phyloP scores from a whole-genome alignment of 2,888 invertebrate species.

The Acrocyrtus sp. region DNA sequence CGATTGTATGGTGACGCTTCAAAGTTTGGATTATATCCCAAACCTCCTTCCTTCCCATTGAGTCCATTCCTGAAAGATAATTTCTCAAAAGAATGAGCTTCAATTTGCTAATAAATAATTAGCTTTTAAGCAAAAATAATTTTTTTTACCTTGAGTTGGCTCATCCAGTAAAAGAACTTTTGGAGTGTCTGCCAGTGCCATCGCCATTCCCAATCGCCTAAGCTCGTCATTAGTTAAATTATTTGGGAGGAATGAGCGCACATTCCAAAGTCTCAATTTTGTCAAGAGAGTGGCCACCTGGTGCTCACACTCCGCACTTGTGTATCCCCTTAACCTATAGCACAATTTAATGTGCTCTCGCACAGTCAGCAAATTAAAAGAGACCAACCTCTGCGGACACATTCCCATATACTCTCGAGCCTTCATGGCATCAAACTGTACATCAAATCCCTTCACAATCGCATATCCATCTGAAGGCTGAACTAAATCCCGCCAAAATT shows the following conservation, averaged over 20 bases:
- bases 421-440: constrained; percentile 28
- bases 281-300: constrained; percentile 36
- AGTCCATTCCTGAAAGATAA: constrained; percentile 33
- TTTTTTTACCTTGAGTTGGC: constrained; percentile 30
- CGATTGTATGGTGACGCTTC: constrained; percentile 50
- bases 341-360: constrained; percentile 54
- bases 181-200: constrained; percentile 55
- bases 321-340: constrained; percentile 53
- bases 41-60: constrained; percentile 51
- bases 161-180: constrained; percentile 57
- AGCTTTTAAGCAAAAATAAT: neutral
- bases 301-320: constrained; percentile 21
- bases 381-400: constrained; percentile 53
- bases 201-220: constrained; percentile 52
- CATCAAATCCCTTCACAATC: constrained; percentile 45
- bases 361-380: constrained; percentile 57
- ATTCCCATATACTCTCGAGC: constrained; percentile 49
- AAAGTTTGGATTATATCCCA: constrained; percentile 54
- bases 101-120: neutral
- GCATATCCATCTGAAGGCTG: constrained; percentile 53
- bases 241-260: constrained; percentile 26
- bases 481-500: constrained; percentile 54
- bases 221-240: constrained; percentile 45
- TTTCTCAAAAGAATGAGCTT: neutral
- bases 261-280: constrained; percentile 45